Base-by-base conservation (phyloP, 2,888 invertebrate species). In the Rhyacophila evoluta region DNA sequence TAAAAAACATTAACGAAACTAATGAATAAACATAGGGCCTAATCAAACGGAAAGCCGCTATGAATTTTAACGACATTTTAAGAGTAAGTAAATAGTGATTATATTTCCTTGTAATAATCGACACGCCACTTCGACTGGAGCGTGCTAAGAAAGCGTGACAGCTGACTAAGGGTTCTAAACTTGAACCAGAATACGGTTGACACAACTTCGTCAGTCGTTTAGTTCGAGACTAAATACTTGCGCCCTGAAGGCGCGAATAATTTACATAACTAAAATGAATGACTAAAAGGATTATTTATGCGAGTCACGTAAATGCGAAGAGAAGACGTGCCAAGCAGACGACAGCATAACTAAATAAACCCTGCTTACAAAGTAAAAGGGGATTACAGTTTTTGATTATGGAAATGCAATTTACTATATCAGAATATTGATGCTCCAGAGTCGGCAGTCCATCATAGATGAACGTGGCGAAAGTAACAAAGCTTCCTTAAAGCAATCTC, bases 191-290 rank as follows among this genome's bases (percentile, higher is more conserved):
- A 55, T 55, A 55, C 25, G 25, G 55, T 55, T 55, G 55, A 55
- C 55, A 55, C 55, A 55, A 55, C 55, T 55, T 55, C 55, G 55
- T 55, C 55, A 55, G 55, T 55, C 55, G 55, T 55, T 55, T 55
- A 55, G 55, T 55, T 55, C 19, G 12, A 55, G 55, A 55, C 55
- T 55, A 55, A 55, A 55, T 55, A 55, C 55, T 55, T 55, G 55
- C 55, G 72, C 25, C 10, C 28, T 25, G 69, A 27, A 25, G 41
- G 41, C 74, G 70, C 72, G 39, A 39, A 79, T 71, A 75, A 79
- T 72, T 79, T 79, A 36, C 79, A 79, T 75, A 68, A 29, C 39
- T 15, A 74, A 75, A 55, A 70, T 72, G 75, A 71, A 79, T 79
- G 55, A 39, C 69, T 29, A 28, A 72, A 79, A 75, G 72, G 74